Conservation (phyloP, 2,797 vertebrate genomes). For the Chiropotes sagulatus region DNA sequence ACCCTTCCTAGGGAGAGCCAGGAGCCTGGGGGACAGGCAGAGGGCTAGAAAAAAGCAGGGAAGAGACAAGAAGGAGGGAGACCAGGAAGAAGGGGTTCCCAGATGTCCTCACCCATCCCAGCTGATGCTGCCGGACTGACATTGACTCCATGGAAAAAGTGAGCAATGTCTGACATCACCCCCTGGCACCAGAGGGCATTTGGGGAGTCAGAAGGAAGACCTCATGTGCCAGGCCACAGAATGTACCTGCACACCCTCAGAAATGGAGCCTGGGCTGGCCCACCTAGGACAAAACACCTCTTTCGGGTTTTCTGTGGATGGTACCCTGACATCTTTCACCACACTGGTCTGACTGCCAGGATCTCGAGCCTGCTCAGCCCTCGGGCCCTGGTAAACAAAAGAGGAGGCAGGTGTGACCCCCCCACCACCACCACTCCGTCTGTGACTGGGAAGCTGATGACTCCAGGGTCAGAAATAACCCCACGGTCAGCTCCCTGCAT, state of each 20-base stretch:
- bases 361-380: background rate
- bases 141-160: conserved; percentile 10
- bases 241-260: background rate
- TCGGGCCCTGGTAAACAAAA: background rate
- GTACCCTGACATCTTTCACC: background rate
- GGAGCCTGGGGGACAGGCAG: background rate
- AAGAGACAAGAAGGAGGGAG: background rate
- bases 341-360: background rate
- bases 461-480: conserved; percentile 75
- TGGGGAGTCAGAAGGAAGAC: background rate
- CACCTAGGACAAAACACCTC: background rate
- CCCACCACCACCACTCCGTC: background rate
- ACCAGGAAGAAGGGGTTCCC: background rate
- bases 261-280: background rate
- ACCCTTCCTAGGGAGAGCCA: background rate
- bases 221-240: background rate
- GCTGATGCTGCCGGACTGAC: background rate
- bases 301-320: accelerated
- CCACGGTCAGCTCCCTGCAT: background rate
- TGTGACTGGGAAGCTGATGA: conserved; percentile 51
- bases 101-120: background rate
- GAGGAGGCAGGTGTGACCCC: background rate
- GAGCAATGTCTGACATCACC: background rate
- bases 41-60: background rate
- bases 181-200: background rate